Evolutionary conservation across 2,113 vertebrate species (phyloP), one percentile per base, ranked within the genome.

Genomic region (Ailuropoda melanoleuca): DNA sequence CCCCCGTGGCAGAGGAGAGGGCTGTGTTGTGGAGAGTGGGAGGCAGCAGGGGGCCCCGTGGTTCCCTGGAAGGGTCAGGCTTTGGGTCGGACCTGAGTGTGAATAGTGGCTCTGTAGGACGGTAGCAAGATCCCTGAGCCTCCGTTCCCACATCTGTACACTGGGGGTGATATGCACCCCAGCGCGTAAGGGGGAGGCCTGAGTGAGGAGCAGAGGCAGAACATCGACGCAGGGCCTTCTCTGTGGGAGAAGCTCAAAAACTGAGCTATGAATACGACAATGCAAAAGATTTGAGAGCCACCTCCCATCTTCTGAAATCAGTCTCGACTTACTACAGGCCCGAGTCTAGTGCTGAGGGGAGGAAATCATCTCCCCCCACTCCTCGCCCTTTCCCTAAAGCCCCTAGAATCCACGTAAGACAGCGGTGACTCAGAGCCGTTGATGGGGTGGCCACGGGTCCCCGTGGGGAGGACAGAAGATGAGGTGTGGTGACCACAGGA

Each of bases 31-130:
- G 3, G 24, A n/a, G 43, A 6, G 21, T 14, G 64, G 24, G 37
- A 23, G 1, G 1, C 48, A 4, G 31, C 11, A 2, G 77, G 77
- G 31, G 23, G 48, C 24, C 7, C 34, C 4, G 0, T 0, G 5
- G 37, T 17, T 60, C 77, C 77, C 66, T 24, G 8, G 18, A 11
- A 43, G 21, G 1, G 23, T n/a, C 6, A 6, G 11, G 34, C 74
- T 58, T 56, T n/a, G 26, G 43, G 0, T 62, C 56, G 55, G 88
- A 15, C 15, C 31, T 53, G 53, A 43, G 21, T 46, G 34, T 15
- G 31, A 83, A 31, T 48, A 48, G 64, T 70, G 10, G 37, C 64
- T 66, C 23, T 24, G 50, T 2, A 14, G 89, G 21, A 10, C 66
- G 66, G 58, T 9, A 26, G 58, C 53, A 15, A 64, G 39, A 34